Base-by-base conservation (phyloP, 2,888 invertebrate genomes). In the Mamestra brassicae region DNA sequence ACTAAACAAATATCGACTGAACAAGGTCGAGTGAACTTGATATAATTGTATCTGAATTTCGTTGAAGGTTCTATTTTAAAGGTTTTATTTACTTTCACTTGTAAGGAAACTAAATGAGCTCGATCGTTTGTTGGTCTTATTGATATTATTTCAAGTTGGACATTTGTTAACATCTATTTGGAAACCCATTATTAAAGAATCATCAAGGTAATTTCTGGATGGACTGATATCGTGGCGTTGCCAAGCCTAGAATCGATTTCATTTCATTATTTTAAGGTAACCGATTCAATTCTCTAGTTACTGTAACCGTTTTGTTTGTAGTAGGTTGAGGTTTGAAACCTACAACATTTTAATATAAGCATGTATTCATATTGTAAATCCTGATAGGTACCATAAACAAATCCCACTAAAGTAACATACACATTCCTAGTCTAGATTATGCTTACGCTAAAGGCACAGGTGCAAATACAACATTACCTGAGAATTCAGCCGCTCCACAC, bases 1-100 rank as follows among this genome's bases (percentile, higher is more conserved):
- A 50, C 58, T 60, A 42, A 74, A 64, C n/a, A 55, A 42, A 60
- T 34, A 55, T 47, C 7, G n/a, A 45, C 38, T 26, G 50, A 71
- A 42, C 11, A 45, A 80, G 11, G n/a, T 58, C 15, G 11, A 54
- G 15, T 57, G 34, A 80, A 55, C n/a, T 77, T 54, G 54, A 72
- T 45, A 17, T 38, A 80, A 45, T 45, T 60, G 10, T 66, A 26
- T 52, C 42, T 17, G 2, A 45, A 47, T 60, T 60, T 57, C 8
- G 52, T 52, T 6, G 52, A 17, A 15, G 5, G 2, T 17, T 17
- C 52, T 52, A 17, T 6, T 52, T 7, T 52, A 17, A 17, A 17
- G 15, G 11, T 47, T 11, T 47, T 47, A 13, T 47, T 47, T 54
- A n/a, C n/a, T n/a, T 54, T 54, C 8, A n/a, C n/a, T 54, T 8